Evolutionary conservation across 2,888 invertebrate genomes (phyloP), one percentile per base, ranked within the genome.

Genomic region (Drosophila mulleri): DNA sequence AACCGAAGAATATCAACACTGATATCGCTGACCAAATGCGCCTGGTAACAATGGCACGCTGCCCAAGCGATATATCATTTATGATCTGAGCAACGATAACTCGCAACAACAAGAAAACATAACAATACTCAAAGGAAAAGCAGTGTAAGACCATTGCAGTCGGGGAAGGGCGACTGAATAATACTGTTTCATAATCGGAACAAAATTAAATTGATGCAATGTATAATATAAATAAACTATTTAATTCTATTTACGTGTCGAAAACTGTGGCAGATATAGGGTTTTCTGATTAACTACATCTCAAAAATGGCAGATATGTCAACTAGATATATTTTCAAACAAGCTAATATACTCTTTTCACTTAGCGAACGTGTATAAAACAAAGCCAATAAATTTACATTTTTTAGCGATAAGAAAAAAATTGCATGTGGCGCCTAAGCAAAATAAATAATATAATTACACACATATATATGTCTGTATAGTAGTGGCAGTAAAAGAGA

Each of bases 391-490:
- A 20, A 48, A 41, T 56, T 39, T 8, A n/a, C 11, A 56, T 57
- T 72, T 59, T 64, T 53, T 0, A 12, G 5, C 50, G 29, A 62
- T 44, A 67, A 56, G 50, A 44, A 47, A 47, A 57, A 18, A 20
- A 16, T 29, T 29, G 20, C 72, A 81, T 75, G 71, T 78, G 84
- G 72, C 78, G 78, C 67, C 53, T 44, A 45, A 16, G 44, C 32
- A 29, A 42, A 73, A 72, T 61, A 48, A 16, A 47, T 26, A 26
- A 47, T 16, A 9, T 16, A 35, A 11, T 14, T 83, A 56, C n/a
- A 70, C 58, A 41, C 8, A 47, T 47, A 47, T 5, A 20, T 44
- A 44, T 12, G 7, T 12, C n/a, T 48, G n/a, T 29, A n/a, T 48
- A n/a, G 26, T 5, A 32, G 6, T 32, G 5, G 11, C 11, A 58